Conservation (phyloP, 2,113 vertebrate species). For the Tachycineta bicolor region DNA sequence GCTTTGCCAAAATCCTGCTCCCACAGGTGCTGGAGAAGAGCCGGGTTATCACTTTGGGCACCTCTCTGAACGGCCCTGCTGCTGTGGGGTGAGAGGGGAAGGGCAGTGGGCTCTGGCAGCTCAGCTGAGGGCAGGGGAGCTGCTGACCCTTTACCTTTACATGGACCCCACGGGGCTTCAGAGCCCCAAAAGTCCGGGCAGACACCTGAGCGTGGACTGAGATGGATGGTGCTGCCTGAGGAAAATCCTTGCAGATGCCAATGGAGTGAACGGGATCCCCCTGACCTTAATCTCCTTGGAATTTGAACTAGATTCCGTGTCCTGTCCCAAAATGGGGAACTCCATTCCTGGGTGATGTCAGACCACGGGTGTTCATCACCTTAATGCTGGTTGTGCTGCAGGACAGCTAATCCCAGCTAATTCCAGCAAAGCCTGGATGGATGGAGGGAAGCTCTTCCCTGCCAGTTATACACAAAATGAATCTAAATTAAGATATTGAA, state of each 20-base stretch:
- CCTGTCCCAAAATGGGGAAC: not conserved
- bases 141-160: too few relatives aligned
- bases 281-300: slow-evolving; percentile 48
- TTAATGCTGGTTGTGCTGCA: not conserved
- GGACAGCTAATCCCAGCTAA: not conserved
- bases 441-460: not conserved
- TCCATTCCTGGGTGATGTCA: not conserved
- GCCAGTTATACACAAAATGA: not conserved
- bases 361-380: not conserved
- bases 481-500: not conserved
- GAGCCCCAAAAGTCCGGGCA: not conserved
- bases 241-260: not conserved
- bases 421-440: not conserved
- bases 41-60: not conserved
- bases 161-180: accelerated
- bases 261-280: not conserved
- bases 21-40: not conserved
- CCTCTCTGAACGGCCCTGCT: not conserved
- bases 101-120: not conserved
- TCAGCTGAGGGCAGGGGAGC: not conserved
- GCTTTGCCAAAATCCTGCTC: slow-evolving; percentile 11
- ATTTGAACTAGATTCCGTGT: slow-evolving; percentile 16
- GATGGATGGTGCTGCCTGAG: not conserved
- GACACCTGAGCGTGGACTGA: not conserved
- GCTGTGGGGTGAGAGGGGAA: not conserved